Conservation (phyloP, 2,113 vertebrate species). For the Microtus oregoni region DNA sequence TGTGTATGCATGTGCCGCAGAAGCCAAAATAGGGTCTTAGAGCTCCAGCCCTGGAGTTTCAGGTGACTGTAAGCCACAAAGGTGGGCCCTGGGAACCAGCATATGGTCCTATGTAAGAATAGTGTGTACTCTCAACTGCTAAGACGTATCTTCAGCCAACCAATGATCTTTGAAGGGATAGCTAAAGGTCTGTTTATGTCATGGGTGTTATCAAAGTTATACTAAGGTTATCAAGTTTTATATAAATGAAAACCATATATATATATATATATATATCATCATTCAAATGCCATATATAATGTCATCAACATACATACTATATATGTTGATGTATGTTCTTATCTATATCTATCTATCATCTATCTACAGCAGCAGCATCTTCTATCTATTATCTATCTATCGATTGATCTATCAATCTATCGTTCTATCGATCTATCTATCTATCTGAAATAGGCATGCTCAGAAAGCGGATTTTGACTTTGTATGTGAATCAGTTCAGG, state of each 20-base stretch:
- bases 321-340: too few species aligned
- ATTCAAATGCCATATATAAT: background rate
- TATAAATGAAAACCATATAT: background rate
- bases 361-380: too few species aligned
- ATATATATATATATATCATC: background rate
- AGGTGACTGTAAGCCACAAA: background rate
- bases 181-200: background rate
- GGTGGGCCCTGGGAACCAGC: background rate
- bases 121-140: background rate
- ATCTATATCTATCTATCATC: too few species aligned
- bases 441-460: background rate
- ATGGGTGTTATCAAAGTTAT: background rate
- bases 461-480: conserved; percentile 15
- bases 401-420: fast-evolving
- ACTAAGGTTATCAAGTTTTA: background rate
- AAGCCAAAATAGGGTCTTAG: background rate
- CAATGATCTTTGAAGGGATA: background rate
- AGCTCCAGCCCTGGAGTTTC: background rate
- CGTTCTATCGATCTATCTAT: background rate
- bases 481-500: background rate
- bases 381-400: too few species aligned
- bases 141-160: background rate
- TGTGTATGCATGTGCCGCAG: background rate
- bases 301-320: background rate
- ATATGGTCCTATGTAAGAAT: background rate